Evolutionary conservation across 37 sponge, comb jelly and placozoan genomes (phyloP).

Genomic region (Beroe forskalii): DNA sequence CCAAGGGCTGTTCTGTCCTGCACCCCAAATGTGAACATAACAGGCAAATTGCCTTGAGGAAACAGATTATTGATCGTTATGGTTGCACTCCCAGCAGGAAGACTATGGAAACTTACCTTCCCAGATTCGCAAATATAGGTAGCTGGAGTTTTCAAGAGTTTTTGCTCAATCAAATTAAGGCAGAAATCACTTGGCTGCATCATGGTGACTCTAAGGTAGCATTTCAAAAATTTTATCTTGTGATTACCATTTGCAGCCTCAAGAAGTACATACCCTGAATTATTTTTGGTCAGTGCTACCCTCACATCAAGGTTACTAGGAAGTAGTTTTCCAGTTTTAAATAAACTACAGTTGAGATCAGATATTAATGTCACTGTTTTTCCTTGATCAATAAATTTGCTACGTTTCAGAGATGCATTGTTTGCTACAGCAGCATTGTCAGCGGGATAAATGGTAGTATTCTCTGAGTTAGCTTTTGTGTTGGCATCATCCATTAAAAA

Average conservation of each 20-base stretch:
- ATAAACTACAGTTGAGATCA: background rate
- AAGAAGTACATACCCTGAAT: background rate
- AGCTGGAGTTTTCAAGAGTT: no score
- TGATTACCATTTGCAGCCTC: background rate
- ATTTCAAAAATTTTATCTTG: background rate
- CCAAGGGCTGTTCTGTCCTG: background rate
- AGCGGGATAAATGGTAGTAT: background rate
- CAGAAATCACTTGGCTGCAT: no score
- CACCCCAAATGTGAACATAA: background rate
- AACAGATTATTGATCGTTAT: background rate
- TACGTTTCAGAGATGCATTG: background rate
- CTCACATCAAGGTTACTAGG: no score
- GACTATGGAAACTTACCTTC: background rate
- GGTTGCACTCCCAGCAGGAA: background rate
- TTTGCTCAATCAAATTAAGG: no score
- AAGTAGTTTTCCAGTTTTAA: background rate
- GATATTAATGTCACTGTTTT: no score
- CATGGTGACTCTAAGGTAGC: background rate
- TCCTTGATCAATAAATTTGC: no score
- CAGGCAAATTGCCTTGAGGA: no score
- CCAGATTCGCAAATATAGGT: no score
- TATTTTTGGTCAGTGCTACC: background rate
- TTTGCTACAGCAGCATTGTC: background rate
- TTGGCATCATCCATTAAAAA: background rate
- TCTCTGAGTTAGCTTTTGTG: background rate